Evolutionary conservation across 1,140 invertebrate genomes (phyloP), one percentile per base, ranked within the genome.

Genomic region (Doryteuthis pealeii): DNA sequence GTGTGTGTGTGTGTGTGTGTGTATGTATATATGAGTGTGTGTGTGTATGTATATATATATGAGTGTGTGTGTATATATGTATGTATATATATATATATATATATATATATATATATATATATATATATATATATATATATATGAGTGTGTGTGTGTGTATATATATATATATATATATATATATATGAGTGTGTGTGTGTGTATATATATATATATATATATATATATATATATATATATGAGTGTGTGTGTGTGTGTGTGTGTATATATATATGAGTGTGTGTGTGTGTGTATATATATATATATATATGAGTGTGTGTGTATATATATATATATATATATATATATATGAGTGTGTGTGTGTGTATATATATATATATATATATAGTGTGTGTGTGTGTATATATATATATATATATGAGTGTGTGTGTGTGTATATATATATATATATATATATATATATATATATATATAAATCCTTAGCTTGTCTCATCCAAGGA

Each of bases 101-200:
- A 68, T 35, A 68, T 35, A 68, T 68, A 68, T 68, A 30, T 68
- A 30, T 35, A 30, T 68, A 30, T 22, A 68, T 35, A 30, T 31
- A 68, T 68, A 68, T 68, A 68, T 68, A 68, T 35, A 30, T 68
- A 30, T 31, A 30, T 68, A 68, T 32, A 31, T 32, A 68, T 68
- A 68, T 68, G 28, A 4, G 18, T 68, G 28, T 68, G 30, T 68
- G 28, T 35, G 28, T 68, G 28, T 68, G 30, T 35, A 6, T 18
- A 68, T 31, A 30, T 68, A 33, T 69, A 30, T 69, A 30, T 69
- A 69, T 12, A 30, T 35, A 69, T 69, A 12, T 69, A 69, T 69
- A 12, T 69, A 4, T 35, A 31, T 69, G 6, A 26, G 67, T 35
- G 6, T 69, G 22, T 69, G 1, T 35, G 22, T 35, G 1, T 69